Evolutionary conservation across 2,797 vertebrate genomes (phyloP).

Genomic region (Anguilla obscura): DNA sequence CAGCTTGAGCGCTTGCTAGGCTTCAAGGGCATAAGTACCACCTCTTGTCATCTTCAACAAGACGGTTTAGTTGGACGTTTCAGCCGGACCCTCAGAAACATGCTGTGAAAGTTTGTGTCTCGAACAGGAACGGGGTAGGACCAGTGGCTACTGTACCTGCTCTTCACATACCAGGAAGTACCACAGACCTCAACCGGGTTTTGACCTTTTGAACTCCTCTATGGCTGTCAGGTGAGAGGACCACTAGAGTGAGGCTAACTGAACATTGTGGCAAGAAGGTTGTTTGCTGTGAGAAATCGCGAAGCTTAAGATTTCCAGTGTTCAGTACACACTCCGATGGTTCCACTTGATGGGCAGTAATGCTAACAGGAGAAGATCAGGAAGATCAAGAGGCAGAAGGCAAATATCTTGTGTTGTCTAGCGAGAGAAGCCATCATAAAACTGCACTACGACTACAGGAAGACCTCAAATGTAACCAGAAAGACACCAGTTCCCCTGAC

Average conservation of each 20-base stretch:
- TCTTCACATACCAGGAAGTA: slow-evolving; percentile 35
- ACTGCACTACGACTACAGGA: too few relatives aligned
- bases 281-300: too few relatives aligned
- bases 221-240: slow-evolving; percentile 3
- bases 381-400: too few relatives aligned
- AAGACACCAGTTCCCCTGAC: too few relatives aligned
- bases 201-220: slow-evolving; percentile 31
- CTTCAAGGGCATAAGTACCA: slow-evolving; percentile 25
- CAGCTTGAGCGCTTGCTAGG: slow-evolving; percentile 7
- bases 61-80: slow-evolving; percentile 29
- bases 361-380: too few relatives aligned
- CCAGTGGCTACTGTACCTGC: slow-evolving; percentile 21
- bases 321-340: too few relatives aligned
- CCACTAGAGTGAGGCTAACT: slow-evolving; percentile 27
- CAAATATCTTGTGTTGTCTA: too few relatives aligned
- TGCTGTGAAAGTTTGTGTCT: slow-evolving; percentile 27
- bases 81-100: slow-evolving; percentile 18
- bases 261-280: background rate
- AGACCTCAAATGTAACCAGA: too few relatives aligned
- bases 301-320: too few relatives aligned
- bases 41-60: background rate
- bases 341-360: too few relatives aligned
- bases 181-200: background rate
- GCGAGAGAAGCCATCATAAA: too few relatives aligned
- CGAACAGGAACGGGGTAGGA: slow-evolving; percentile 15